Base-by-base conservation (phyloP, 2,888 invertebrate genomes). In the Holacanthella duospinosa region DNA sequence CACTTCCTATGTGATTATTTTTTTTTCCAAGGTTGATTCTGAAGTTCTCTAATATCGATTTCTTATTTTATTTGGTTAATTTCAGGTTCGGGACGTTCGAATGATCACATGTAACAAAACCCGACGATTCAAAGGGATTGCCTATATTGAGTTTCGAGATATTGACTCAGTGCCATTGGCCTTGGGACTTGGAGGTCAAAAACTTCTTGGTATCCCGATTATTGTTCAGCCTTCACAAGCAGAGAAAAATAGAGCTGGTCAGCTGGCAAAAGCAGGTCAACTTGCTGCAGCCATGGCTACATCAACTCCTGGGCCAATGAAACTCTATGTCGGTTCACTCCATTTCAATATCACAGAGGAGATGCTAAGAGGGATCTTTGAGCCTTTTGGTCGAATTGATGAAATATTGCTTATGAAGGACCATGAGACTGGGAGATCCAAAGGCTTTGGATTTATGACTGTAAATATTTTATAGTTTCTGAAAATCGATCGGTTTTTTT, bases 321-420 rank as follows among this genome's bases (percentile, higher is more conserved):
- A 95, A 74, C 80, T 99, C 9, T 97, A 97, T 79, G 95, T 99
- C 62, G 97, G 97, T 29, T 96, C 96, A 24, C 80, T 99, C 62
- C 97, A 99, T 79, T 96, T 95, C 76, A 96, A 97, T 78, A 97
- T 99, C 71, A 95, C 93, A 6, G 97, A 99, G 80, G 97, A 97
- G 69, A 99, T 99, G 99, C 80, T 99, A 63, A 81, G 89, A 63
- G 95, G 95, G 28, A 97, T 99, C 72, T 99, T 99, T 80, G 97
- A 99, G 78, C 96, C 96, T 0, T 97, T 97, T 79, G 97, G 97
- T 53, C 93, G 93, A 80, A 93, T 94, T 74, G 93, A 94, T 76
- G 88, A 87, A 71, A 93, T 95, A 74, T 94, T 96, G 77, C 80
- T 99, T 43, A 93, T 96, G 77, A 91, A 90, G 82, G 96, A 97